Percentiles rank a stretch among this genome's conserved stretches.
Conservation (phyloP, 35 echinoderm and acorn worm genomes). For the Acanthaster planci region DNA sequence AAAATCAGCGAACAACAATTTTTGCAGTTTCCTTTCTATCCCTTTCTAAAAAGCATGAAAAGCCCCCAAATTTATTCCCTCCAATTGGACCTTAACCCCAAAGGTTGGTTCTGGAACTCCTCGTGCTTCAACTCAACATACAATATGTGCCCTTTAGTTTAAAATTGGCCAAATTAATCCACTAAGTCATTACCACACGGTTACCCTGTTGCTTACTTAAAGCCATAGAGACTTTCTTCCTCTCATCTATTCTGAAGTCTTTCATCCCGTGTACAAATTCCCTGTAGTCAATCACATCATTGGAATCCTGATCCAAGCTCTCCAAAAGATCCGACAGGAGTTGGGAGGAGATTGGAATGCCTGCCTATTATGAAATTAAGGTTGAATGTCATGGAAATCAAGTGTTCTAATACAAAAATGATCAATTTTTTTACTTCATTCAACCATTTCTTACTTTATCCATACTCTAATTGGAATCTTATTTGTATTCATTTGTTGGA, state of each 20-base stretch:
- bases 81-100: too few relatives aligned
- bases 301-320: constrained; percentile 73
- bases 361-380: constrained; percentile 48
- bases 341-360: constrained; percentile 71
- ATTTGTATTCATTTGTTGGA: not conserved
- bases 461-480: not conserved
- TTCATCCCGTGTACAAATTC: constrained; percentile 84
- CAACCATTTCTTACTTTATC: not conserved
- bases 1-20: too few relatives aligned
- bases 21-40: too few relatives aligned
- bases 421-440: not conserved
- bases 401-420: not conserved
- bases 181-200: too few relatives aligned
- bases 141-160: too few relatives aligned
- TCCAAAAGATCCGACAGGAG: constrained; percentile 79
- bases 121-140: too few relatives aligned
- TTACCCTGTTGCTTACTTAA: not conserved
- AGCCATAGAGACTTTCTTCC: constrained; percentile 34
- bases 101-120: too few relatives aligned
- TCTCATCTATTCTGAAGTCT: constrained; percentile 48
- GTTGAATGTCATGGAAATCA: not conserved
- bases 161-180: too few relatives aligned
- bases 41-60: too few relatives aligned
- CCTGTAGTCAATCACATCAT: constrained; percentile 83
- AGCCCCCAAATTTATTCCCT: too few relatives aligned